phyloP scores from a whole-genome alignment of 37 sponge, comb jelly and placozoan species.

The Cliona cf. orientalis region DNA sequence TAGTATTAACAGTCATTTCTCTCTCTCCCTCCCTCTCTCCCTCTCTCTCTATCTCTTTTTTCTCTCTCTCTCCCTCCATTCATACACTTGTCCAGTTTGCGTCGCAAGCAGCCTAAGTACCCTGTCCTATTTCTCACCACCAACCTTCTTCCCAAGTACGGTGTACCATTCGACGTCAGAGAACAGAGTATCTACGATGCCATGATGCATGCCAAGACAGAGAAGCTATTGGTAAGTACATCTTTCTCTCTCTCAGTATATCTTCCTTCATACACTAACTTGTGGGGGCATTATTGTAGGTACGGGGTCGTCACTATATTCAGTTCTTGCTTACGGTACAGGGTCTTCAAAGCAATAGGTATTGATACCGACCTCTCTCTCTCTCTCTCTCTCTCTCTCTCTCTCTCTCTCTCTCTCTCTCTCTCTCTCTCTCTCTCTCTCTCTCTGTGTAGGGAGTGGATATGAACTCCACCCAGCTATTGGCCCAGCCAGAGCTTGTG shows the following conservation, averaged over 20 bases:
- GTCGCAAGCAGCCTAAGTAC: conserved; percentile 33
- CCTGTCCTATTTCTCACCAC: conserved; percentile 30
- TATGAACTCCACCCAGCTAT: background rate
- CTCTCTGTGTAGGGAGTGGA: conserved; percentile 2
- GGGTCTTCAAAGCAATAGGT: background rate
- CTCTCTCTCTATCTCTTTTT: background rate
- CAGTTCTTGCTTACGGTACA: too few relatives aligned
- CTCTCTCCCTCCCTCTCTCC: background rate
- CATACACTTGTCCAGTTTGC: background rate
- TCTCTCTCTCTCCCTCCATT: too few relatives aligned
- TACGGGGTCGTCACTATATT: too few relatives aligned
- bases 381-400: background rate
- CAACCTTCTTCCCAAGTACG: background rate
- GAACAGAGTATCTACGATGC: background rate
- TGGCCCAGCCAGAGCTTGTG: background rate
- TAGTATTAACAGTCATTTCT: background rate
- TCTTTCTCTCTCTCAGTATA: too few relatives aligned
- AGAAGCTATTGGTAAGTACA: conserved; percentile 23
- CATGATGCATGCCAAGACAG: conserved; percentile 23
- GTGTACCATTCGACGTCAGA: background rate
- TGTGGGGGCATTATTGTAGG: too few relatives aligned
- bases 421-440: conserved; percentile 1
- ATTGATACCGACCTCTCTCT: background rate
- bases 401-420: conserved; percentile 19
- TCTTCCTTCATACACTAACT: too few relatives aligned